Evolutionary conservation across 2,113 vertebrate species (phyloP), one percentile per base, ranked within the genome.

Genomic region (Paraplagusia blochii): DNA sequence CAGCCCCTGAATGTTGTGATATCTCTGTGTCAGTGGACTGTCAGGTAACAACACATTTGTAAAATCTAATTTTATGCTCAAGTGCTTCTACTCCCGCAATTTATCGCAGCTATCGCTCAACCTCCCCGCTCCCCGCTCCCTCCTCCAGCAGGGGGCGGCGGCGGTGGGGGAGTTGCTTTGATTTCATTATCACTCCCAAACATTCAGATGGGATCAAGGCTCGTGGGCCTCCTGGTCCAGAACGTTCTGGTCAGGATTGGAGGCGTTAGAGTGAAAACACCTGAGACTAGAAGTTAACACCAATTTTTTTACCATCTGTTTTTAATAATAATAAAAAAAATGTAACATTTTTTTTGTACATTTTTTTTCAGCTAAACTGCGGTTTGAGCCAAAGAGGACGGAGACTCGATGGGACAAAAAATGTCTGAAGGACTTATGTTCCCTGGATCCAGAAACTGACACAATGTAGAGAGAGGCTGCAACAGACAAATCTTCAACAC

Each of bases 61-160:
- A 90, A 92, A 90, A 92, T 92, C 89, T 90, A 88, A 92, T 92
- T 92, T 92, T 90, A 92, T 91, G 91, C 91, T 91, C 90, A 92
- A 90, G 88, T 88, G 88, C 78, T 80, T 89, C 82, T 85, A 90
- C 87, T 87, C 81, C 80, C 85, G 84, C 87, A 88, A 90, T 90
- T 88, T 88, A 90, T 89, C 87, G 72, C 74, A 71, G 84, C 82
- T 79, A 83, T 85, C 80, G 77, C 82, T 85, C 80, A 79, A 54
- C 73, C 74, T 60, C 44, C 40, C 43, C 56, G 35, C 78, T 72
- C 46, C 66, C 64, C 57, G 54, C 71, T 59, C 48, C 52, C 38
- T 63, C 54, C 66, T 39, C 63, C 59, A 66, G 53, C 72, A 29
- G 6, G 22, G 22, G 6, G 22, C 6, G 22, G 22, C 6, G 22